Conservation (phyloP, 2,113 vertebrate genomes). For the Crotalus horridus region DNA sequence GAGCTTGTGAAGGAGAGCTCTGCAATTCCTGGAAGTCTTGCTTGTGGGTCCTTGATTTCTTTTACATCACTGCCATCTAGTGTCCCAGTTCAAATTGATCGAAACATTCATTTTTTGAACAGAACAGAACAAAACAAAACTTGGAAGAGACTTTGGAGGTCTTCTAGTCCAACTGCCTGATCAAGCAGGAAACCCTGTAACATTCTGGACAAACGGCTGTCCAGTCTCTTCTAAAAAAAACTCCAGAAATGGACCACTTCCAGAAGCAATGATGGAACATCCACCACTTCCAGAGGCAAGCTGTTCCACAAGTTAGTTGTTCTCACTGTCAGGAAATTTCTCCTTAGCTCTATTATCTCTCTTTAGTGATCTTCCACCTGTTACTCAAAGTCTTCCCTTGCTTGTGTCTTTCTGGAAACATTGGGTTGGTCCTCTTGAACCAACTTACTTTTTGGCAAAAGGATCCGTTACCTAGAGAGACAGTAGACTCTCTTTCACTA, state of each 20-base stretch:
- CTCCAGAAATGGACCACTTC: not conserved
- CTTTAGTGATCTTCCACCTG: not conserved
- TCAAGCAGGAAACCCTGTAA: not conserved
- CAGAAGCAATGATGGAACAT: not conserved
- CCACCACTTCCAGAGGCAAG: not conserved
- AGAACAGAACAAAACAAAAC: not conserved
- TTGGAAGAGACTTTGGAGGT: not conserved
- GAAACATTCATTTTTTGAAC: fast-evolving
- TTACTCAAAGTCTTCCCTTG: not conserved
- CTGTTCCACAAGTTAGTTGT: not conserved
- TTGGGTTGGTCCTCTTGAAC: not conserved
- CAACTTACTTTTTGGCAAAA: not conserved
- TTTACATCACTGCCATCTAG: constrained; percentile 66
- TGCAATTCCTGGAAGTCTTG: fast-evolving
- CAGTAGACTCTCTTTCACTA: not conserved
- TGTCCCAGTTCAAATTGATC: not conserved
- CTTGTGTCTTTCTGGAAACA: not conserved
- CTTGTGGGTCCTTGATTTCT: constrained; percentile 10
- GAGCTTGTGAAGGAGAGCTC: fast-evolving
- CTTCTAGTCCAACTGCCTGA: not conserved
- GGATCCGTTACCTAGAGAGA: not conserved
- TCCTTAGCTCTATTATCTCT: not conserved
- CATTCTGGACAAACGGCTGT: not conserved
- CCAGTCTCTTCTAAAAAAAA: not conserved
- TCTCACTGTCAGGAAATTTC: not conserved